Evolutionary conservation across 1,140 invertebrate species (phyloP), one percentile per base, ranked within the genome.

Genomic region (Zaprionus africanus): DNA sequence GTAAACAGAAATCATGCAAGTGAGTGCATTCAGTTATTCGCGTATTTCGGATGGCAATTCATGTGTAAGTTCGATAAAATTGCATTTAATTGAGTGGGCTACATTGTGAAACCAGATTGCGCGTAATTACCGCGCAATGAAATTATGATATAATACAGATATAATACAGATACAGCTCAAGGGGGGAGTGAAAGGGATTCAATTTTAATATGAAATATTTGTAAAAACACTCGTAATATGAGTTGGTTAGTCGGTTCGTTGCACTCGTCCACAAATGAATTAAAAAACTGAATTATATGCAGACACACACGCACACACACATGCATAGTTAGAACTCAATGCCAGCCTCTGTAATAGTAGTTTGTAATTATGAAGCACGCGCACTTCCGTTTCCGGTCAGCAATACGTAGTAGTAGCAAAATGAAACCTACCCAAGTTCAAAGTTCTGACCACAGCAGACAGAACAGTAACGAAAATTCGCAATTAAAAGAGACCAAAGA

Each of bases 41-140:
- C 46, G 38, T 68, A 51, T 70, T 72, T 66, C 54, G 56, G 43
- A 41, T 51, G 58, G 26, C 69, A 74, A 74, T 61, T 86, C 82
- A 79, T 82, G 83, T 72, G 79, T 77, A 78, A 83, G 51, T 15
- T 66, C 80, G 83, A 87, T 86, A 87, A 87, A 83, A 78, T 66
- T 81, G 74, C 71, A 78, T 75, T 82, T 69, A 64, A 87, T 65
- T 79, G 61, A 57, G 51, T 31, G 56, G 24, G 61, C 46, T 15
- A 11, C 46, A 24, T 19, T 2, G 31, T 11, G 12, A 26, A 58
- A 36, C 62, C 73, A 62, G 72, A 80, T 82, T 76, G 75, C 65
- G 66, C 38, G 60, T 77, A 87, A 82, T 82, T 74, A 87, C 72
- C 70, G 60, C 54, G 65, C 64, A 76, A 61, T 61, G 72, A 60